Conservation (phyloP, 2,888 invertebrate species). For the Harpagoxenus sublaevis region DNA sequence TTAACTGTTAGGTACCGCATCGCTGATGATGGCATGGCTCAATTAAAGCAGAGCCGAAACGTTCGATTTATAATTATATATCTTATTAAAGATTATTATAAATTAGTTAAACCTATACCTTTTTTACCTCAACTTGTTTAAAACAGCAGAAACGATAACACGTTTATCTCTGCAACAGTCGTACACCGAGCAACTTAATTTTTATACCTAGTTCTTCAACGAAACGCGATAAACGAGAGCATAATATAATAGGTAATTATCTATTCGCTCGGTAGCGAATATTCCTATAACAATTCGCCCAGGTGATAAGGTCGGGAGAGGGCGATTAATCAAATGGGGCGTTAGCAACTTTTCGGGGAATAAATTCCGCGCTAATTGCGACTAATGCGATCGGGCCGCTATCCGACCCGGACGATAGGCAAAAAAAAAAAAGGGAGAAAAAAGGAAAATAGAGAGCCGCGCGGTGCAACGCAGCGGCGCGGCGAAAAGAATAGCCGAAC, state of each 20-base stretch:
- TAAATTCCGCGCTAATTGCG: slow-evolving; percentile 44
- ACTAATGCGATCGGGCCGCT: slow-evolving; percentile 32
- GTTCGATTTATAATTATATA: too few species aligned
- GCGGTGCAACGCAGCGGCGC: not conserved
- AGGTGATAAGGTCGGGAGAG: not conserved
- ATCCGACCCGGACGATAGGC: not conserved
- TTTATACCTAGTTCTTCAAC: not conserved
- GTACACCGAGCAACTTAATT: not conserved
- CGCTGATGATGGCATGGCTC: too few species aligned
- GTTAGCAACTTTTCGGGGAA: slow-evolving; percentile 32
- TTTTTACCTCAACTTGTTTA: too few species aligned
- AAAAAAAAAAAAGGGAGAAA: not conserved
- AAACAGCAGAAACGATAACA: not conserved
- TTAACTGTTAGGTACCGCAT: too few species aligned
- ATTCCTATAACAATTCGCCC: slow-evolving; percentile 5
- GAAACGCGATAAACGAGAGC: not conserved
- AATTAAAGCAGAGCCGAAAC: too few species aligned
- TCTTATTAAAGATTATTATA: too few species aligned
- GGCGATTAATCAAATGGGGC: slow-evolving; percentile 13
- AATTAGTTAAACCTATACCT: too few species aligned
- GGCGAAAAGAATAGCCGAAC: slow-evolving; percentile 36
- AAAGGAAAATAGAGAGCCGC: too few species aligned
- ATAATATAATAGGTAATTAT: not conserved
- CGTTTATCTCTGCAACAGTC: not conserved
- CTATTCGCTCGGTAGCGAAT: not conserved